These are phyloP conservation scores for Scylla paramamosain DNA, from an alignment of 1,140 invertebrate species.

Conservation along the genomic window DNA sequence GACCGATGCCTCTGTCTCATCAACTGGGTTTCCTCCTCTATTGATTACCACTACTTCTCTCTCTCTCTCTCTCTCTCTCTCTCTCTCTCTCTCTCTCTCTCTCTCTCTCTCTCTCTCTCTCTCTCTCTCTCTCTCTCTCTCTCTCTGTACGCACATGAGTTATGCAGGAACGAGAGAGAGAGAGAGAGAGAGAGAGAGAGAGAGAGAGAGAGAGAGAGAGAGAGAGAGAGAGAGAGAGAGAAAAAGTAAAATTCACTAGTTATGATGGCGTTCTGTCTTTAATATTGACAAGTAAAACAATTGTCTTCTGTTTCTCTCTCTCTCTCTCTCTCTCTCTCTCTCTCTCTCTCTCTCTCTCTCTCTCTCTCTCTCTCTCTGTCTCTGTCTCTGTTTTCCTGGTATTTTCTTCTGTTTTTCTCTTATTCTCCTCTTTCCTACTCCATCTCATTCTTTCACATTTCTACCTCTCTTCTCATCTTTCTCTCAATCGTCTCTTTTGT, in stretches of 20 bases:
- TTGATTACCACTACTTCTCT: slow-evolving; percentile 68
- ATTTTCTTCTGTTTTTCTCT: too few species aligned
- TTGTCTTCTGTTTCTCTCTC: background rate
- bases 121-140: slow-evolving; percentile 38
- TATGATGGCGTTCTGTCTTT: background rate
- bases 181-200: too few species aligned
- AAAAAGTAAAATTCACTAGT: background rate
- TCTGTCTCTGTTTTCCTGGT: background rate
- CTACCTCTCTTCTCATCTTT: background rate
- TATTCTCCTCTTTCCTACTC: too few species aligned
- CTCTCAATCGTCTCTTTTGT: background rate
- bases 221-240: too few species aligned
- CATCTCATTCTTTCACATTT: background rate
- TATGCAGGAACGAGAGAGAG: background rate
- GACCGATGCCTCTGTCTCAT: slow-evolving; percentile 66
- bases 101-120: slow-evolving; percentile 48
- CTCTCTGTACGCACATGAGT: background rate
- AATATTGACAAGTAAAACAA: slow-evolving; percentile 36
- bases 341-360: background rate
- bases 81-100: slow-evolving; percentile 37
- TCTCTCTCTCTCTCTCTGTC: background rate
- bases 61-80: slow-evolving; percentile 28
- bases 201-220: background rate
- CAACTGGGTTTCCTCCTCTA: slow-evolving; percentile 68
- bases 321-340: slow-evolving; percentile 8